phyloP scores from a whole-genome alignment of 2,888 invertebrate species.

The Chloroclystis v-ata region DNA sequence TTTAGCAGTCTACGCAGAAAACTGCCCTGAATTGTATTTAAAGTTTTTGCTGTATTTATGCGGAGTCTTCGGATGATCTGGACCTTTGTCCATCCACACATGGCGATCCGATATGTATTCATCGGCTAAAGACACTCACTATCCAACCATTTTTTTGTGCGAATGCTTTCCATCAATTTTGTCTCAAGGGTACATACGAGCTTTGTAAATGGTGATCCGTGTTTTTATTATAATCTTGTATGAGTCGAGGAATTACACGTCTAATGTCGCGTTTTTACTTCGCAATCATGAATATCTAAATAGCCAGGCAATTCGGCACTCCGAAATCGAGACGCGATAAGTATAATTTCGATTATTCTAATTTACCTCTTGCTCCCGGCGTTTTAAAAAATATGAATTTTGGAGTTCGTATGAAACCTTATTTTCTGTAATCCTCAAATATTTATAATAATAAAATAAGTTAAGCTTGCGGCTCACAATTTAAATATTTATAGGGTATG shows the following conservation, averaged over 20 bases:
- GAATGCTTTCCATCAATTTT: conserved; percentile 34
- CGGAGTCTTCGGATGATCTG: conserved; percentile 63
- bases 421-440: conserved; percentile 20
- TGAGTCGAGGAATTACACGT: neutral
- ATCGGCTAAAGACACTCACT: conserved; percentile 55
- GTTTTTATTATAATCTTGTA: neutral
- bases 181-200: conserved; percentile 14
- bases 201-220: neutral
- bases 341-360: conserved; percentile 18
- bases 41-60: conserved; percentile 20
- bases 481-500: conserved; percentile 51
- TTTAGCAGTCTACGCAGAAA: conserved; percentile 3
- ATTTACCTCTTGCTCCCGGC: conserved; percentile 15
- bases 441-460: conserved; percentile 19
- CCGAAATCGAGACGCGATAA: conserved; percentile 14
- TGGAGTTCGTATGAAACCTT: conserved; percentile 17
- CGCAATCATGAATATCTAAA: conserved; percentile 6
- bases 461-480: conserved; percentile 34
- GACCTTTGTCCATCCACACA: conserved; percentile 66
- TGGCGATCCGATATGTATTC: conserved; percentile 55
- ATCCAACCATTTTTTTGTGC: conserved; percentile 46
- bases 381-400: conserved; percentile 18
- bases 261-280: no score
- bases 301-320: conserved; percentile 11
- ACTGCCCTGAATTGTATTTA: conserved; percentile 5